Percentiles rank a stretch among this genome's conserved stretches.
These are phyloP conservation scores for Platygyra sinensis DNA, from an alignment of 64 coral and sea anemone genomes.

Conservation along the genomic window DNA sequence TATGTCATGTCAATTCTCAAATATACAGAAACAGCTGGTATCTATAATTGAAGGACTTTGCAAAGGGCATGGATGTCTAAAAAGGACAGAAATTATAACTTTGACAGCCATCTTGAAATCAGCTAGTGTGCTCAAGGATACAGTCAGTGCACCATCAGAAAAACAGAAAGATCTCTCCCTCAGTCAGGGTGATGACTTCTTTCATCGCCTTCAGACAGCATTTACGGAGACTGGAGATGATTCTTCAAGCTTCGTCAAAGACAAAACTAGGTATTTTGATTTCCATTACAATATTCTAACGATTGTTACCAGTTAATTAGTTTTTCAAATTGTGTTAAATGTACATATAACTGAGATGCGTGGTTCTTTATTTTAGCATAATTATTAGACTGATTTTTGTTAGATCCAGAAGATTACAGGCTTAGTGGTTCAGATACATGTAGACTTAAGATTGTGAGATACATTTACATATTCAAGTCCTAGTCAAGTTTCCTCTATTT, in stretches of 20 bases:
- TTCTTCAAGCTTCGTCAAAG: neutral
- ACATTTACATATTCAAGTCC: no score
- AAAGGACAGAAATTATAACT: conserved; percentile 76
- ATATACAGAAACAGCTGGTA: conserved; percentile 73
- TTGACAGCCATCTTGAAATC: conserved; percentile 71
- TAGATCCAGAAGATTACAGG: no score
- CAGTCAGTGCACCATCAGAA: neutral
- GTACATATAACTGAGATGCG: no score
- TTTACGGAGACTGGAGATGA: conserved; percentile 35
- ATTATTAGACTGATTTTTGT: no score
- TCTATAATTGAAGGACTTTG: conserved; percentile 95
- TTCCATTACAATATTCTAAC: no score
- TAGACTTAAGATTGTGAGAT: no score
- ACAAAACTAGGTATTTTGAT: conserved; percentile 25
- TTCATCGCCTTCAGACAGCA: conserved; percentile 55
- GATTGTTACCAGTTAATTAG: no score
- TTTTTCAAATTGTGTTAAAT: no score
- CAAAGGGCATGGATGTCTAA: conserved; percentile 95
- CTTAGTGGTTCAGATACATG: no score
- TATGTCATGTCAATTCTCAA: neutral
- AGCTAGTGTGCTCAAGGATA: conserved; percentile 38
- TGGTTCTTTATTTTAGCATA: no score
- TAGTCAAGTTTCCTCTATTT: no score
- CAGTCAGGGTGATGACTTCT: conserved; percentile 30
- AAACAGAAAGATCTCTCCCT: neutral